These are phyloP conservation scores for Trichonephila clavata DNA, from an alignment of 1,140 invertebrate species.

Conservation along the genomic window DNA sequence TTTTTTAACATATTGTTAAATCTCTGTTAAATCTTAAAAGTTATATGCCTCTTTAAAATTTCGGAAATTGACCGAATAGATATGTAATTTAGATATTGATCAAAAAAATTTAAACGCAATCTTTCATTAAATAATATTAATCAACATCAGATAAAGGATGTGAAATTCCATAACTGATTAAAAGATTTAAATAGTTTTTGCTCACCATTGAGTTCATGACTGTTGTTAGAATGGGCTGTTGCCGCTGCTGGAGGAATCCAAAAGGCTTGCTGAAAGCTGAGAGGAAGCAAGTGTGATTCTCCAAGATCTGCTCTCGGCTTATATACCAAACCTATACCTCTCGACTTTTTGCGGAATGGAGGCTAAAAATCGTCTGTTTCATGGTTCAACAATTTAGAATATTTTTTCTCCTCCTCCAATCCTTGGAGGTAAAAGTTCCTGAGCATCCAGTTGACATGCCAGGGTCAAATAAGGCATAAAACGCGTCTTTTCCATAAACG, in stretches of 20 bases:
- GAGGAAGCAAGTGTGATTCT: not conserved
- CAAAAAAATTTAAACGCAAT: too few relatives aligned
- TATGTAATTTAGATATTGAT: too few relatives aligned
- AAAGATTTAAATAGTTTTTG: not conserved
- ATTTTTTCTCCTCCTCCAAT: not conserved
- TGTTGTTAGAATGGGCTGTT: not conserved
- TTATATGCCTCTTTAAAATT: too few relatives aligned
- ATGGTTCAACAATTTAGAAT: slow-evolving; percentile 54
- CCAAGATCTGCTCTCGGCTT: not conserved
- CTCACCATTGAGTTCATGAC: slow-evolving; percentile 57
- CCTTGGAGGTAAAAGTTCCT: not conserved
- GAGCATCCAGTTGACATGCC: slow-evolving; percentile 48
- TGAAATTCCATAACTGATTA: too few relatives aligned
- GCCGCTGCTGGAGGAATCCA: slow-evolving; percentile 8
- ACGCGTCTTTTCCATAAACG: slow-evolving; percentile 54
- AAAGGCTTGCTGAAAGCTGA: slow-evolving; percentile 1
- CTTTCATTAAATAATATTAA: too few relatives aligned
- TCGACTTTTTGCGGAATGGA: not conserved
- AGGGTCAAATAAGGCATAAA: slow-evolving; percentile 61
- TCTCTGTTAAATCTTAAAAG: too few relatives aligned
- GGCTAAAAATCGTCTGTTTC: slow-evolving; percentile 44
- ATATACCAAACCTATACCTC: slow-evolving; percentile 4
- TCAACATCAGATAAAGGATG: too few relatives aligned
- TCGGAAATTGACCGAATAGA: too few relatives aligned
- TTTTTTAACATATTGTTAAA: too few relatives aligned